Evolutionary conservation across 2,888 invertebrate species (phyloP).

Genomic region (Caenorhabditis sinica): DNA sequence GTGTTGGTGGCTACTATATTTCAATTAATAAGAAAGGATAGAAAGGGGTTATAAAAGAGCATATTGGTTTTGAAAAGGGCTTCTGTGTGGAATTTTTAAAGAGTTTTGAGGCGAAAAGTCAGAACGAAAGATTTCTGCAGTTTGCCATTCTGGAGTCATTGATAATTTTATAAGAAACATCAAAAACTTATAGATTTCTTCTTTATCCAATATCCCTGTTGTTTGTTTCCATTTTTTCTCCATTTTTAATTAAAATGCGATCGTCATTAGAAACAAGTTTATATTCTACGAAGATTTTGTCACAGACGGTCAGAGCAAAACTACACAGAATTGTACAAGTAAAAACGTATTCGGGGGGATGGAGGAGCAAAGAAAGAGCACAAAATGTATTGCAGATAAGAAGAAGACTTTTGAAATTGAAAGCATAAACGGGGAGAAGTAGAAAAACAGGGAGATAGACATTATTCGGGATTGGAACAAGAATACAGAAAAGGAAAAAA

Average conservation of each 20-base stretch:
- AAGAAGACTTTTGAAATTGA: not conserved
- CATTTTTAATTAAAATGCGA: not conserved
- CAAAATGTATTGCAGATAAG: slow-evolving; percentile 26
- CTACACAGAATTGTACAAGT: slow-evolving; percentile 54
- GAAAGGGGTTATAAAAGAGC: not conserved
- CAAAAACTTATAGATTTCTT: no score
- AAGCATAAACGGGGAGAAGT: slow-evolving; percentile 21
- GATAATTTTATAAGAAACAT: no score
- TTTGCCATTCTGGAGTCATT: no score
- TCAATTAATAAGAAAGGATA: slow-evolving; percentile 11
- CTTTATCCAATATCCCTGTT: not conserved
- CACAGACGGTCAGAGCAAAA: slow-evolving; percentile 23
- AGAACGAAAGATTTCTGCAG: no score
- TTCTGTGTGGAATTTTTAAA: not conserved
- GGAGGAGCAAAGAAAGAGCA: slow-evolving; percentile 27
- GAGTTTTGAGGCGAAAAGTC: not conserved
- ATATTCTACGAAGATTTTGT: slow-evolving; percentile 32
- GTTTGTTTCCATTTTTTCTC: no score
- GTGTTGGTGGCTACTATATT: not conserved
- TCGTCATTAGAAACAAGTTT: slow-evolving; percentile 5
- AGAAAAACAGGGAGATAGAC: slow-evolving; percentile 9
- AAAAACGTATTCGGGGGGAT: slow-evolving; percentile 27
- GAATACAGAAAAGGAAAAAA: slow-evolving; percentile 27
- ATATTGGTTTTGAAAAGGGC: not conserved
- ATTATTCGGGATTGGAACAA: slow-evolving; percentile 19